phyloP scores from a whole-genome alignment of 2,888 invertebrate genomes.

The Rhagonycha lutea region DNA sequence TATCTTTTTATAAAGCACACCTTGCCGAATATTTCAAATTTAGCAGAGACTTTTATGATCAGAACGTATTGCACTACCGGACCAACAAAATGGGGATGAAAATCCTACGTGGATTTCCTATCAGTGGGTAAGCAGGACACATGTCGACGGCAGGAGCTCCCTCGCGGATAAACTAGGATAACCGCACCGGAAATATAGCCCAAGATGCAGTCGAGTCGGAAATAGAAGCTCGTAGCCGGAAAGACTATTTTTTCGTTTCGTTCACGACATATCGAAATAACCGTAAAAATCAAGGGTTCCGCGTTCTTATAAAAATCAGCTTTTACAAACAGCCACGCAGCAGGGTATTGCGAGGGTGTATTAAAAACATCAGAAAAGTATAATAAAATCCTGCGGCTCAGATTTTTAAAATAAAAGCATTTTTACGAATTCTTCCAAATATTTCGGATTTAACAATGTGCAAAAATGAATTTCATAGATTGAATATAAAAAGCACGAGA shows the following conservation, averaged over 20 bases:
- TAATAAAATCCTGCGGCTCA: background rate
- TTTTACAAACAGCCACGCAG: constrained; percentile 42
- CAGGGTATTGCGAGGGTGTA: constrained; percentile 30
- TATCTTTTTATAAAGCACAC: constrained; percentile 12
- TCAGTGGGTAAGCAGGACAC: constrained; percentile 60
- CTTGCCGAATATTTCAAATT: constrained; percentile 39
- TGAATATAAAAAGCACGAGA: background rate
- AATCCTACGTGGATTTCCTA: constrained; percentile 46
- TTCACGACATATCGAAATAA: constrained; percentile 45
- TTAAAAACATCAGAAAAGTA: background rate
- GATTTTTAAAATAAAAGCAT: constrained; percentile 5
- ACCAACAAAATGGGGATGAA: constrained; percentile 41
- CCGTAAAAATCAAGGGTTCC: constrained; percentile 43
- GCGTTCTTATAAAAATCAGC: constrained; percentile 37
- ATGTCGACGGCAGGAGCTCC: constrained; percentile 61
- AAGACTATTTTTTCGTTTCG: constrained; percentile 59
- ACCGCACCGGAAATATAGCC: constrained; percentile 61
- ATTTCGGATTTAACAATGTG: background rate
- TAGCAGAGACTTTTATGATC: constrained; percentile 43
- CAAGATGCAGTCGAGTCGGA: constrained; percentile 56
- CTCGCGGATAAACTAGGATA: constrained; percentile 63
- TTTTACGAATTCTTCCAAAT: background rate
- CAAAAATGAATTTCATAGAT: background rate
- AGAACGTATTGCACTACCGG: constrained; percentile 44
- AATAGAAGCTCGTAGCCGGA: constrained; percentile 62